Evolutionary conservation across 1,140 invertebrate genomes (phyloP).

Genomic region (Ceratitis capitata): DNA sequence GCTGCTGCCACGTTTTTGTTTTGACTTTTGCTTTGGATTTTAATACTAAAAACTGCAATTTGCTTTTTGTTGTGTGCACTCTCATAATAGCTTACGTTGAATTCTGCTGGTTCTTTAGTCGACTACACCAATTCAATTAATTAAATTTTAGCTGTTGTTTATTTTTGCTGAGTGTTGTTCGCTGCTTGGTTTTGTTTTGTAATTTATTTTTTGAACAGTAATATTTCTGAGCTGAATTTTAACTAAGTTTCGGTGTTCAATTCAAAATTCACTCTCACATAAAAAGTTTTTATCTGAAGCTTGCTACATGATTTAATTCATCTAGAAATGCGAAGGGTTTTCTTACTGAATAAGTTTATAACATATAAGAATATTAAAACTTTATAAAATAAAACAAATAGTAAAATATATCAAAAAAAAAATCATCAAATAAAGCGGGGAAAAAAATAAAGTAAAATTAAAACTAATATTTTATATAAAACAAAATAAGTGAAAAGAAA

Average conservation of each 20-base stretch:
- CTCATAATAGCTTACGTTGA: constrained; percentile 51
- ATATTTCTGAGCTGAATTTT: constrained; percentile 12
- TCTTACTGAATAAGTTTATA: no score
- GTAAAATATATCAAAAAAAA: neutral
- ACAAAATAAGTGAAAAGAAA: neutral
- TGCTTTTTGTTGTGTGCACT: constrained; percentile 47
- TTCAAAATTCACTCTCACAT: constrained; percentile 41
- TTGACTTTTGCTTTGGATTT: constrained; percentile 37
- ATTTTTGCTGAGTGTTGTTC: constrained; percentile 33
- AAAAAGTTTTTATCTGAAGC: neutral
- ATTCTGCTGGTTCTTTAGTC: neutral
- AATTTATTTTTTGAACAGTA: neutral
- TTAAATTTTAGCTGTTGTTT: neutral
- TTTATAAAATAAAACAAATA: neutral
- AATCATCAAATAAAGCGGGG: neutral
- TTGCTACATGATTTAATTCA: neutral
- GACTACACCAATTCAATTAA: neutral
- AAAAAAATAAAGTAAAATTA: neutral
- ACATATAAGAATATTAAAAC: no score
- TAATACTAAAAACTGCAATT: constrained; percentile 43
- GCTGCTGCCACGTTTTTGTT: constrained; percentile 42
- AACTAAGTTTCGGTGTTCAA: constrained; percentile 38
- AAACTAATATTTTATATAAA: neutral
- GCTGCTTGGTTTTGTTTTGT: constrained; percentile 2
- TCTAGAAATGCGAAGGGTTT: no score